Evolutionary conservation across 2,888 invertebrate species (phyloP).

Genomic region (Rhagophthalmus giganteus): DNA sequence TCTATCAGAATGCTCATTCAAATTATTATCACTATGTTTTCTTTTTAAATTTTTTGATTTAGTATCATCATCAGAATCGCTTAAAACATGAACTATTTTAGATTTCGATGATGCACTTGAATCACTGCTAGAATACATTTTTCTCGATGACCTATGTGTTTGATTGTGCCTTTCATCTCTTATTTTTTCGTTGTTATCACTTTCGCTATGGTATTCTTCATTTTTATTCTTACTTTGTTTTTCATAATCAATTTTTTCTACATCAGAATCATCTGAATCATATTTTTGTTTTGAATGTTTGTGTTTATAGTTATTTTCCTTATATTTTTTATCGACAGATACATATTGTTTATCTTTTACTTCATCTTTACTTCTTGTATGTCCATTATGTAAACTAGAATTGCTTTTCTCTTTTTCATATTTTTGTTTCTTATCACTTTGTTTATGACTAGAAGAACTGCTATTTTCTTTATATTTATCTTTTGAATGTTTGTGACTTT

Average conservation of each 20-base stretch:
- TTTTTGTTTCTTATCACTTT: slow-evolving; percentile 29
- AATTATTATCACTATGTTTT: slow-evolving; percentile 23
- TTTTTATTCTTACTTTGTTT: slow-evolving; percentile 1
- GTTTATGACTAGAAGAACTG: slow-evolving; percentile 37
- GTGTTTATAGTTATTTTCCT: slow-evolving; percentile 28
- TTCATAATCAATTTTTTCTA: slow-evolving; percentile 2
- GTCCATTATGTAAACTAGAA: not conserved
- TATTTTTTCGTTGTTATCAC: slow-evolving; percentile 10
- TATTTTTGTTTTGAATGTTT: slow-evolving; percentile 5
- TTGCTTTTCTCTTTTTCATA: slow-evolving; percentile 11
- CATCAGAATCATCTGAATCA: slow-evolving; percentile 2
- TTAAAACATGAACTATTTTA: too few species aligned
- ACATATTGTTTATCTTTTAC: slow-evolving; percentile 4
- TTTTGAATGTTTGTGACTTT: slow-evolving; percentile 4
- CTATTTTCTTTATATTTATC: slow-evolving; percentile 28
- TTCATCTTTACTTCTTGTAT: slow-evolving; percentile 2
- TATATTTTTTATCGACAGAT: slow-evolving; percentile 11
- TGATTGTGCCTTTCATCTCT: slow-evolving; percentile 1
- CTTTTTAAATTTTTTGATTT: slow-evolving; percentile 10
- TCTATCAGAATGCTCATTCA: too few species aligned
- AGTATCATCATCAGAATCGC: too few species aligned
- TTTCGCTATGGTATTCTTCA: too few species aligned
- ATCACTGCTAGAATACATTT: too few species aligned
- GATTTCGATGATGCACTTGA: too few species aligned
- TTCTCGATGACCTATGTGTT: slow-evolving; percentile 4